Percentiles rank a stretch among this genome's conserved stretches.
These are phyloP conservation scores for Amphipyra berbera DNA, from an alignment of 2,888 invertebrate genomes.

Conservation along the genomic window DNA sequence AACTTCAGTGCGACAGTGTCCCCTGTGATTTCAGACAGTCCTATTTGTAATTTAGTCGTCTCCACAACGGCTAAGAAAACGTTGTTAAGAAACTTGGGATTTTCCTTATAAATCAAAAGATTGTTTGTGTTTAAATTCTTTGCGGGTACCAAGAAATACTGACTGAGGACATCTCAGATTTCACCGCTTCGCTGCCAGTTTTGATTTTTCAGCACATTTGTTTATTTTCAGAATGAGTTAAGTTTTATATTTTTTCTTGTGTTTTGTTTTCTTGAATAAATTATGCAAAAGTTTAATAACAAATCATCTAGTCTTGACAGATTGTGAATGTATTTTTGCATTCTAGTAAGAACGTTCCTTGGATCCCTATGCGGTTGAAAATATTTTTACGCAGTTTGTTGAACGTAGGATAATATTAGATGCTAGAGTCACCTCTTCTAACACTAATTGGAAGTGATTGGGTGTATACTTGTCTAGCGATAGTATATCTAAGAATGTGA, in stretches of 20 bases:
- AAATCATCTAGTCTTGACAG: neutral
- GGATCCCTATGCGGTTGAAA: too few relatives aligned
- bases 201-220: slow-evolving; percentile 35
- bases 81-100: slow-evolving; percentile 38
- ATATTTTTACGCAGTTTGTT: too few relatives aligned
- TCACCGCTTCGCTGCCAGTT: slow-evolving; percentile 19
- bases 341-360: too few relatives aligned
- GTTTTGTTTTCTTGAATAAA: neutral
- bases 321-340: neutral
- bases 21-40: slow-evolving; percentile 15
- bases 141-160: slow-evolving; percentile 36
- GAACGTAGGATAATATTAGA: too few relatives aligned
- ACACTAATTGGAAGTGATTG: too few relatives aligned
- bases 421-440: too few relatives aligned
- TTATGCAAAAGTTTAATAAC: neutral
- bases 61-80: slow-evolving; percentile 13
- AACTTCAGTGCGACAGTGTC: slow-evolving; percentile 19
- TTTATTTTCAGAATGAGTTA: slow-evolving; percentile 41
- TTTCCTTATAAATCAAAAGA: slow-evolving; percentile 49
- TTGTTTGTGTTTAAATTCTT: slow-evolving; percentile 44
- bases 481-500: too few relatives aligned
- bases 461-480: too few relatives aligned
- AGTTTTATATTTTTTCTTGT: slow-evolving; percentile 21
- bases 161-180: slow-evolving; percentile 20
- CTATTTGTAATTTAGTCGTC: slow-evolving; percentile 43